Percentiles rank a stretch among this genome's conserved stretches.
phyloP scores from a whole-genome alignment of 92 coral and sea anemone species.

The Actinostola sp. region DNA sequence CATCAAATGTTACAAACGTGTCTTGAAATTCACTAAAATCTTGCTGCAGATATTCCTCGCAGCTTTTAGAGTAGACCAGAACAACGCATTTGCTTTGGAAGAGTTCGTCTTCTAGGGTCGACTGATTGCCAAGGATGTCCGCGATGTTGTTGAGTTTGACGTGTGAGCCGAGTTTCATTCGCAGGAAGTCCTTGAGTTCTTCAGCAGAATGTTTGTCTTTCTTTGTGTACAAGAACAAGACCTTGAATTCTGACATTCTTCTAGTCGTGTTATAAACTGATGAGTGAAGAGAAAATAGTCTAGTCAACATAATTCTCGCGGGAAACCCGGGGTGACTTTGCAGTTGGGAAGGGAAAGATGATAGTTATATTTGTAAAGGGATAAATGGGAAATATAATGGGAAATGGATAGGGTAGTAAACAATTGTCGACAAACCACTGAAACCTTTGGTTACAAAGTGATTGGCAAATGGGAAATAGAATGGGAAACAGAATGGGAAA shows the following conservation, averaged over 20 bases:
- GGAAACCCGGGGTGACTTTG: no score
- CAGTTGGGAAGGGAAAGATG: no score
- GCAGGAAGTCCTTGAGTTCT: slow-evolving; percentile 57
- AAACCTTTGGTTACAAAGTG: no score
- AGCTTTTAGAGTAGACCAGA: slow-evolving; percentile 55
- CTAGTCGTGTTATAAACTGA: no score
- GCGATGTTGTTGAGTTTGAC: slow-evolving; percentile 45
- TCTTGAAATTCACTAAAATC: slow-evolving; percentile 57
- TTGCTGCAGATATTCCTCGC: slow-evolving; percentile 54
- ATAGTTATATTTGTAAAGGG: no score
- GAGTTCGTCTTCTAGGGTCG: slow-evolving; percentile 73
- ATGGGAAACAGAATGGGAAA: no score
- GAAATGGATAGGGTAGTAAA: no score
- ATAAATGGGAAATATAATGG: no score
- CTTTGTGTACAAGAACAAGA: slow-evolving; percentile 63
- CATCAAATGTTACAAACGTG: slow-evolving; percentile 56
- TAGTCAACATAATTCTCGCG: no score
- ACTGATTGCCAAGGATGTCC: slow-evolving; percentile 44
- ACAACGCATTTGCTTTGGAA: slow-evolving; percentile 62
- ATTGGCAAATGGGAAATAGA: no score
- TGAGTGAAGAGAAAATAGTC: no score
- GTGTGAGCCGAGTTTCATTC: slow-evolving; percentile 59
- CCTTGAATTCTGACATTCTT: slow-evolving; percentile 51
- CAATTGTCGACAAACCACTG: no score
- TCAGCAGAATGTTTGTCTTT: slow-evolving; percentile 43